phyloP scores from a whole-genome alignment of 2,113 vertebrate genomes.

The Sphyrna mokarran region DNA sequence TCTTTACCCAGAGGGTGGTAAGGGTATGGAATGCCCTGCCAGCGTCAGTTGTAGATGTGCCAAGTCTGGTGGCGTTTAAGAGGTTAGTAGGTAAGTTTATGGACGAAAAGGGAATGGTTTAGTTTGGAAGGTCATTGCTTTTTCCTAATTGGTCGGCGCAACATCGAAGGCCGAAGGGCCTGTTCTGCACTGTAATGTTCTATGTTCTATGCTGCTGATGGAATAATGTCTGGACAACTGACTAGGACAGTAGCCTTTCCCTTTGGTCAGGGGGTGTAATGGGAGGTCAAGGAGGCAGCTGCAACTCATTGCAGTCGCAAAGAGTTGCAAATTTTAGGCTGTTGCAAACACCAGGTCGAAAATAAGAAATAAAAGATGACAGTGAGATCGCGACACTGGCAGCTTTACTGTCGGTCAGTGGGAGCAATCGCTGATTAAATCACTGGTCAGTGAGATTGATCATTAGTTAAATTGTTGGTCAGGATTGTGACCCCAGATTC shows the following conservation, averaged over 20 bases:
- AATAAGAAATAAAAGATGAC: background rate
- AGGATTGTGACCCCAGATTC: background rate
- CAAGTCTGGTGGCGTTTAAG: too few species aligned
- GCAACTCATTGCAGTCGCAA: slow-evolving; percentile 4
- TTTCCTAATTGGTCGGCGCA: too few species aligned
- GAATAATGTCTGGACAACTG: background rate
- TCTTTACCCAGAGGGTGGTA: too few species aligned
- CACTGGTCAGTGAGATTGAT: background rate
- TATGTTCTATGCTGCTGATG: too few species aligned
- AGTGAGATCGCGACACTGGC: background rate
- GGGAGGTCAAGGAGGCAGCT: slow-evolving; percentile 31
- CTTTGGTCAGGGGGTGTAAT: background rate
- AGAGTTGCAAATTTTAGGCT: background rate
- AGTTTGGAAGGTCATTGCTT: too few species aligned
- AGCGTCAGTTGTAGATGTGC: too few species aligned
- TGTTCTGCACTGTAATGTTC: too few species aligned
- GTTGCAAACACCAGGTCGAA: background rate
- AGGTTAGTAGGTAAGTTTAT: too few species aligned
- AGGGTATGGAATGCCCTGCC: too few species aligned
- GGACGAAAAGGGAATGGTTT: too few species aligned
- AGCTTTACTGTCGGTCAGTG: background rate
- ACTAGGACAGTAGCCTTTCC: background rate
- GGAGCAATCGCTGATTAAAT: background rate
- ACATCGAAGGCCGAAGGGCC: too few species aligned
- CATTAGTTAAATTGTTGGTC: background rate